Conservation (phyloP, 1,140 invertebrate species). For the Saccostrea cuccullata region DNA sequence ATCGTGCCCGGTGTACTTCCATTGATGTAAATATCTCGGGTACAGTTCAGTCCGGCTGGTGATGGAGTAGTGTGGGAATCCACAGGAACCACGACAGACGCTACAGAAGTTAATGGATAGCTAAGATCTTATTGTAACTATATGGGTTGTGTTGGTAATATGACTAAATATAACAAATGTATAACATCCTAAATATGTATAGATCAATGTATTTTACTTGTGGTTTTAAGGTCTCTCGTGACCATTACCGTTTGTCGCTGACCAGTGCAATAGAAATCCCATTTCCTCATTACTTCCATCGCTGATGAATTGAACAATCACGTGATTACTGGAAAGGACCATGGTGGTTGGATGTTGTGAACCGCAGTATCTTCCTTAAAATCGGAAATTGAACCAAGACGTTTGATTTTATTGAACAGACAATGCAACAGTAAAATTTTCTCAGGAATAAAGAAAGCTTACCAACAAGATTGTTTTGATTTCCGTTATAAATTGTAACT, state of each 20-base stretch:
- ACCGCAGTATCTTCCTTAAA: slow-evolving; percentile 45
- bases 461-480: slow-evolving; percentile 19
- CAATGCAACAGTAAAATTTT: background rate
- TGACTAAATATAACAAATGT: no score
- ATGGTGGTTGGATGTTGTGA: slow-evolving; percentile 25
- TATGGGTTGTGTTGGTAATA: no score
- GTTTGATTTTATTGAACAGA: background rate
- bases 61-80: slow-evolving; percentile 8
- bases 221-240: background rate
- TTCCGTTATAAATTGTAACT: slow-evolving; percentile 40
- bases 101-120: background rate
- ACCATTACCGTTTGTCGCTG: slow-evolving; percentile 39
- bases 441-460: background rate
- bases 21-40: slow-evolving; percentile 39
- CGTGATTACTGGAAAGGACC: slow-evolving; percentile 44
- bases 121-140: no score
- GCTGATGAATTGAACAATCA: slow-evolving; percentile 40
- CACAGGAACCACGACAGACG: background rate
- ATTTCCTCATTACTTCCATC: slow-evolving; percentile 35
- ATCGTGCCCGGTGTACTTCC: slow-evolving; percentile 24
- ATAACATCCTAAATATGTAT: no score
- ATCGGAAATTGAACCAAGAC: background rate
- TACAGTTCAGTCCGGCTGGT: slow-evolving; percentile 10
- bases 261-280: slow-evolving; percentile 49
- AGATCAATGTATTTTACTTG: no score